Base-by-base conservation (phyloP, 2,888 invertebrate species). In the Galerucella calmariensis region DNA sequence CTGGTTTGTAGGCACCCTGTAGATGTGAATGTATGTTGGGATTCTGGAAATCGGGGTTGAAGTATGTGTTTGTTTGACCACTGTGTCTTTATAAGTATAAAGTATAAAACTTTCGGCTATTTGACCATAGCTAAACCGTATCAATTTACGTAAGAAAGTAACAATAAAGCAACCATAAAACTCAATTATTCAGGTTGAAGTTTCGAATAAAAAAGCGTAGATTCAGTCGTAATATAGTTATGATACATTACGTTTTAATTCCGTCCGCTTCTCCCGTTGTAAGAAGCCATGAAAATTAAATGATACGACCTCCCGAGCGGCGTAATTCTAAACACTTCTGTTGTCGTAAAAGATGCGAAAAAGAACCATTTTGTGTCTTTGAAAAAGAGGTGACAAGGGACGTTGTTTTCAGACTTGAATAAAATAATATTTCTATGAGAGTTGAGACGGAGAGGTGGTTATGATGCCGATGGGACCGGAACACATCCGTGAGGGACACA, bases 271-370 rank as follows among this genome's bases (percentile, higher is more conserved):
- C 76, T 78, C 76, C 76, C 79, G 81, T 82, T 79, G 82, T 82
- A 82, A 83, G 82, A 80, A 69, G 82, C 83, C 80, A 86, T 87
- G 87, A 87, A 87, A 87, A 86, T 87, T 87, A 87, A 87, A 87
- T 87, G 87, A 86, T 86, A 86, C 82, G 84, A 81, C 84, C 82
- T 86, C 86, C 85, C 86, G 53, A 74, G 82, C 86, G 86, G 85
- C 84, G 86, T 84, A 86, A 87, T 87, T 87, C 85, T 86, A 87
- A 87, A 87, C 87, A 87, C 87, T 87, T 87, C 86, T 86, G 85
- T 84, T 84, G 86, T 85, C 85, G 83, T 86, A 86, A 87, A 86
- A 86, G 86, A 84, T 83, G 85, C 85, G 85, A 84, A 84, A 86
- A 86, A 86, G 84, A 85, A 84, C 85, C 84, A 83, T 86, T 84